Conservation (phyloP, 2,113 vertebrate species). For the Spheniscus mendiculus region DNA sequence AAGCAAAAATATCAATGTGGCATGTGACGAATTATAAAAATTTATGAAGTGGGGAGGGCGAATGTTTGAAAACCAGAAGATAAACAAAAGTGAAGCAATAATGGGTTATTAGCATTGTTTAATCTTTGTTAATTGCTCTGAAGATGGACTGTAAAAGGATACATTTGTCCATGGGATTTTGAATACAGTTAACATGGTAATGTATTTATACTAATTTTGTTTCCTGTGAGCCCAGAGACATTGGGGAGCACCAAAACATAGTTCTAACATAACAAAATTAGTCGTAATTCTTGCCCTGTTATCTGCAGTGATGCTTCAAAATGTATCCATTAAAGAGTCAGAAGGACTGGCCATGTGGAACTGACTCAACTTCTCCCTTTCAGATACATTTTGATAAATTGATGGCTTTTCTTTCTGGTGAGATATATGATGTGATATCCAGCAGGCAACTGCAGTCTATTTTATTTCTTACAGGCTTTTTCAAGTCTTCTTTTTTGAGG, state of each 20-base stretch:
- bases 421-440: conserved; percentile 85
- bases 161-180: conserved; percentile 87
- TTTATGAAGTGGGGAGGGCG: neutral
- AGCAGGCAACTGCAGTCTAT: conserved; percentile 79
- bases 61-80: neutral
- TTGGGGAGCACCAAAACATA: conserved; percentile 41
- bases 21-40: neutral
- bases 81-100: conserved; percentile 10
- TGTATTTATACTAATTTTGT: conserved; percentile 88
- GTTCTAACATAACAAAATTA: conserved; percentile 83
- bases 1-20: neutral
- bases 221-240: conserved; percentile 76
- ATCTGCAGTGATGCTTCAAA: conserved; percentile 92
- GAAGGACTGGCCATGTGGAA: conserved; percentile 48
- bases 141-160: conserved; percentile 52
- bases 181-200: conserved; percentile 83
- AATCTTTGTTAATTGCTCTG: conserved; percentile 13
- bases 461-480: conserved; percentile 71
- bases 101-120: neutral
- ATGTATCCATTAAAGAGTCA: conserved; percentile 84
- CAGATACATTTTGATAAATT: conserved; percentile 92
- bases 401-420: conserved; percentile 85
- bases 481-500: conserved; percentile 77
- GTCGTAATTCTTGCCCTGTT: conserved; percentile 85
- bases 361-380: conserved; percentile 57